phyloP scores from a whole-genome alignment of 2,113 vertebrate genomes.

The Phodopus roborovskii region DNA sequence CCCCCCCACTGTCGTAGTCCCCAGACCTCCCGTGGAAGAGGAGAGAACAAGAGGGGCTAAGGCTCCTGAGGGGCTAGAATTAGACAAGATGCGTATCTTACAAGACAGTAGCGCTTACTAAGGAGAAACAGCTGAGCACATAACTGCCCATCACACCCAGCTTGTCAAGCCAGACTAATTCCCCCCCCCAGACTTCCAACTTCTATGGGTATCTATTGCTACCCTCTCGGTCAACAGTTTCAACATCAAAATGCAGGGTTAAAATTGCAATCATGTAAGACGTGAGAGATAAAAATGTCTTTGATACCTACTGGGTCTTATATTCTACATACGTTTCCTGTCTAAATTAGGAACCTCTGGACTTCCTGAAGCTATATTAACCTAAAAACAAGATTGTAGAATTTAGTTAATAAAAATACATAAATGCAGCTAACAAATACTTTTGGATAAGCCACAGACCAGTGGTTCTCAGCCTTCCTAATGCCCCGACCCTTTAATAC shows the following conservation, averaged over 20 bases:
- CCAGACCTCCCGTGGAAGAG: background rate
- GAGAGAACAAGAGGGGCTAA: background rate
- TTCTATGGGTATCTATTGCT: background rate
- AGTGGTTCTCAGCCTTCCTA: background rate
- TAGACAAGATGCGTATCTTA: background rate
- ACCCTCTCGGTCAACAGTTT: constrained; percentile 7
- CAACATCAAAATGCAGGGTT: background rate
- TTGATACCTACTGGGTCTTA: background rate
- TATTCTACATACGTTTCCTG: constrained; percentile 1
- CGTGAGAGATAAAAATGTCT: constrained; percentile 6
- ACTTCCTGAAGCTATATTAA: background rate
- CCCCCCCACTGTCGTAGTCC: no score
- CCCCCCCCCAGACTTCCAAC: background rate
- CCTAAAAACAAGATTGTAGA: background rate
- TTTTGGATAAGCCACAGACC: background rate
- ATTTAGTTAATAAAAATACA: constrained; percentile 49
- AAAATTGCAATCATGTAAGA: background rate
- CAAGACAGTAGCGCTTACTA: background rate
- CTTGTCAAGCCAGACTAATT: background rate
- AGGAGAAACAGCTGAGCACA: background rate
- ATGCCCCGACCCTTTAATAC: background rate
- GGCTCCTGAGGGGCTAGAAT: background rate
- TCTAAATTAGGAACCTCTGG: background rate
- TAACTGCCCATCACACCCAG: background rate
- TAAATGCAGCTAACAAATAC: background rate